Conservation (phyloP, 2,113 vertebrate genomes). For the Neogale vison region DNA sequence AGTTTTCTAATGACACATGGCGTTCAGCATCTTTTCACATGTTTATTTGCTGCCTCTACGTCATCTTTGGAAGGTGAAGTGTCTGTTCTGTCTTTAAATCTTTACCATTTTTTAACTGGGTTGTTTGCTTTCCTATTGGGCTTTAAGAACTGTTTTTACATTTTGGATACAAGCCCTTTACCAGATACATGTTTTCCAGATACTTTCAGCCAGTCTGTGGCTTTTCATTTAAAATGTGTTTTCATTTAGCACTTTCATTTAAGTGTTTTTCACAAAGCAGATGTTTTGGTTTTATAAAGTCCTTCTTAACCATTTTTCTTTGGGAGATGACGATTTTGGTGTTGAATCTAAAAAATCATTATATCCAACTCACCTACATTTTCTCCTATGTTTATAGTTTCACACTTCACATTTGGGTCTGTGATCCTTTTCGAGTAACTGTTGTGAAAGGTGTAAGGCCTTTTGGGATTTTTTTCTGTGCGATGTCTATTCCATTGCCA, state of each 20-base stretch:
- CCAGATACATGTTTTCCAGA: neutral
- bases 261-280: neutral
- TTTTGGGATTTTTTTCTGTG: neutral
- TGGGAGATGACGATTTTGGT: neutral
- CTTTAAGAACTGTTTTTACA: conserved; percentile 5
- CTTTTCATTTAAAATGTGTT: neutral
- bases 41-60: neutral
- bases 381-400: conserved; percentile 12
- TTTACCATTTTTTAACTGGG: neutral
- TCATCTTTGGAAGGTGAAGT: neutral
- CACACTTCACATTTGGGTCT: neutral
- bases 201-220: neutral
- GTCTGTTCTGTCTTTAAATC: neutral
- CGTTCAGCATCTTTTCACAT: neutral
- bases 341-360: conserved; percentile 10
- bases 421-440: neutral
- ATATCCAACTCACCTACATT: neutral
- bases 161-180: neutral
- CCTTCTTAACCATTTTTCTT: neutral
- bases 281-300: neutral
- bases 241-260: neutral
- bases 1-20: neutral
- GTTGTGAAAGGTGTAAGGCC: neutral
- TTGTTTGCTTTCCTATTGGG: conserved; percentile 21
- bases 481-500: neutral